Conservation (phyloP, 1,140 invertebrate species). For the Diuraphis noxia region DNA sequence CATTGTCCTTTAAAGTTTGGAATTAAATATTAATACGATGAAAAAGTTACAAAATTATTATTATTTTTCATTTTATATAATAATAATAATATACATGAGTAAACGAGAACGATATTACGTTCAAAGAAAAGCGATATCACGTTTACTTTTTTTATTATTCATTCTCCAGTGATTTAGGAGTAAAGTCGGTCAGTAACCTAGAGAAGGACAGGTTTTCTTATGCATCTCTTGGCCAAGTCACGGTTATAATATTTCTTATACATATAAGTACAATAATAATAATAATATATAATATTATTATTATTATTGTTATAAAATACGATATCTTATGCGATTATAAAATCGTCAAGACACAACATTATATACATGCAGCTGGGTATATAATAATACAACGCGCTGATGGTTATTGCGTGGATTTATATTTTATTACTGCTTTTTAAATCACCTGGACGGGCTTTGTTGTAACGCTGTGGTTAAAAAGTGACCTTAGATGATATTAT, state of each 20-base stretch:
- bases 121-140: constrained; percentile 29
- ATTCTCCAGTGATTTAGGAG: constrained; percentile 29
- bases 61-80: background rate
- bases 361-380: background rate
- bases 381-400: background rate
- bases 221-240: constrained; percentile 27
- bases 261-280: background rate
- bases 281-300: background rate
- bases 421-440: background rate
- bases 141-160: constrained; percentile 32
- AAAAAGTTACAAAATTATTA: constrained; percentile 1
- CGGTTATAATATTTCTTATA: constrained; percentile 10
- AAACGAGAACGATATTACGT: constrained; percentile 31
- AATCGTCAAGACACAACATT: background rate
- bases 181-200: constrained; percentile 30
- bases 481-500: background rate
- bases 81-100: background rate
- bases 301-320: constrained; percentile 29
- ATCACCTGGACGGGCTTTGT: background rate
- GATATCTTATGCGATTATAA: constrained; percentile 1
- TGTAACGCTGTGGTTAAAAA: background rate
- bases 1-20: background rate
- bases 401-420: constrained; percentile 4
- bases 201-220: constrained; percentile 38
- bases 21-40: background rate